These are phyloP conservation scores for Dorcus parallelipipedus DNA, from an alignment of 2,888 invertebrate species.

Conservation along the genomic window DNA sequence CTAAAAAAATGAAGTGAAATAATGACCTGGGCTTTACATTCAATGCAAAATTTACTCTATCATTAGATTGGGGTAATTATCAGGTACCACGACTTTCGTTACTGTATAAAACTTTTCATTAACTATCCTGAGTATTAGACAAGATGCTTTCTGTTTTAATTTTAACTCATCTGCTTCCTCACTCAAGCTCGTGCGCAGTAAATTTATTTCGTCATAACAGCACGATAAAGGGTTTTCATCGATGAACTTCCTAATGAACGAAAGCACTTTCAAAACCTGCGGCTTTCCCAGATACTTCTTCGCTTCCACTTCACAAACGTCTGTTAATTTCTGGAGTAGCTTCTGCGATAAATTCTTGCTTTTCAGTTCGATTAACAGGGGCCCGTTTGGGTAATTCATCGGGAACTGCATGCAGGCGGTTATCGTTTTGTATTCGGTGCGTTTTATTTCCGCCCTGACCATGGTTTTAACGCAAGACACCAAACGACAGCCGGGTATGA, in stretches of 20 bases:
- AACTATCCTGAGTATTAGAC: slow-evolving; percentile 55
- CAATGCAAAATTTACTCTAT: slow-evolving; percentile 48
- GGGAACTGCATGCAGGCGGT: slow-evolving; percentile 67
- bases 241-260: slow-evolving; percentile 62
- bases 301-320: slow-evolving; percentile 60
- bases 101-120: slow-evolving; percentile 61
- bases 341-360: slow-evolving; percentile 65
- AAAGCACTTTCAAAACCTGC: slow-evolving; percentile 57
- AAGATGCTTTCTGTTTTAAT: slow-evolving; percentile 63
- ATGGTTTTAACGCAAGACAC: slow-evolving; percentile 63
- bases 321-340: slow-evolving; percentile 59
- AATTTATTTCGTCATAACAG: slow-evolving; percentile 67
- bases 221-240: slow-evolving; percentile 68
- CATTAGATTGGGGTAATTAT: slow-evolving; percentile 58
- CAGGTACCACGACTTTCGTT: slow-evolving; percentile 59
- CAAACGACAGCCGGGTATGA: slow-evolving; percentile 59
- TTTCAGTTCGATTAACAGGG: slow-evolving; percentile 64
- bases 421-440: slow-evolving; percentile 60
- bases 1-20: slow-evolving; percentile 43
- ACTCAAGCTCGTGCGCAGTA: slow-evolving; percentile 54
- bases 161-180: slow-evolving; percentile 57
- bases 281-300: slow-evolving; percentile 58
- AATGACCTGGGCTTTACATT: no score
- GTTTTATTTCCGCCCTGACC: slow-evolving; percentile 66
- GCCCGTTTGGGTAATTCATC: slow-evolving; percentile 57